phyloP scores from a whole-genome alignment of 2,797 vertebrate species.

The Pelochelys cantorii region DNA sequence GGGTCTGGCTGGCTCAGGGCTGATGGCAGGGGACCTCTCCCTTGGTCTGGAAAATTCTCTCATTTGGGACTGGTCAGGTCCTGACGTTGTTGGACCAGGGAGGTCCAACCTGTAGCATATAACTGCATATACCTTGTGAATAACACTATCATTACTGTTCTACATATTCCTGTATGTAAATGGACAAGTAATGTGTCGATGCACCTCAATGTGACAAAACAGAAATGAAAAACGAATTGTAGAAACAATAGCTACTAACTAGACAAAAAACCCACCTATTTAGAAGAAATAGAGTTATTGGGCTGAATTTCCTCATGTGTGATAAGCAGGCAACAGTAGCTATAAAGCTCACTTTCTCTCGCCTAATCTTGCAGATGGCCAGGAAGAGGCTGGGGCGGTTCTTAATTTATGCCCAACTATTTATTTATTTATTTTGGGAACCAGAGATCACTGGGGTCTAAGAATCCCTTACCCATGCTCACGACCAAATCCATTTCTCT shows the following conservation, averaged over 20 bases:
- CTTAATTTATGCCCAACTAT: constrained; percentile 40
- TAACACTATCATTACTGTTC: not conserved
- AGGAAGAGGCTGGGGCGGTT: not conserved
- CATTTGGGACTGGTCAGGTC: too few species aligned
- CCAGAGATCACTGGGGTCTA: accelerated
- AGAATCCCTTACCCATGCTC: not conserved
- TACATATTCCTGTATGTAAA: not conserved
- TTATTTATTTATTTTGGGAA: not conserved
- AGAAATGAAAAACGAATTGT: accelerated
- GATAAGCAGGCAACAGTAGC: not conserved
- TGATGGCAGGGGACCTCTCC: too few species aligned
- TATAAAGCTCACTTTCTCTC: constrained; percentile 13
- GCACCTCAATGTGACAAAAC: not conserved
- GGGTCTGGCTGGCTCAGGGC: too few species aligned
- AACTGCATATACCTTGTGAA: not conserved
- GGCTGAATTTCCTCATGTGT: not conserved
- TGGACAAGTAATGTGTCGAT: not conserved
- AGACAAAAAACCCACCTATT: not conserved
- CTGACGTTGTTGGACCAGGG: too few species aligned
- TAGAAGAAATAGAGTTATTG: not conserved
- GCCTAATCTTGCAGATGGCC: not conserved
- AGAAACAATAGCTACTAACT: not conserved
- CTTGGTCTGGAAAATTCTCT: too few species aligned
- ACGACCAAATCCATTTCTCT: not conserved
- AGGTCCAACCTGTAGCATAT: not conserved